Evolutionary conservation across 1,140 invertebrate genomes (phyloP), one percentile per base, ranked within the genome.

Genomic region (Odontomachus brunneus): DNA sequence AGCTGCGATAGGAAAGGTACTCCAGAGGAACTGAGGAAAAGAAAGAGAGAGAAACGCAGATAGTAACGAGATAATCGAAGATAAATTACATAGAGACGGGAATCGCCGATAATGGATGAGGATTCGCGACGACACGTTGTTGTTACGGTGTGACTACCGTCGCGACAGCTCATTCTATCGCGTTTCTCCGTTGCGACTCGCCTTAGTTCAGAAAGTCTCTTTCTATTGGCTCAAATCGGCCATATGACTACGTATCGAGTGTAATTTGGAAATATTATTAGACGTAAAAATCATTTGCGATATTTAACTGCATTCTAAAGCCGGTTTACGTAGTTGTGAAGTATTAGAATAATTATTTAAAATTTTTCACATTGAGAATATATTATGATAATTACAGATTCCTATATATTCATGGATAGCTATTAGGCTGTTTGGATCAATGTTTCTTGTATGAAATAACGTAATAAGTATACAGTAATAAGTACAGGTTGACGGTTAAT

Each of bases 1-100:
- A 26, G 65, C 51, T 17, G 17, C 49, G 65, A 26, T 67, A 67
- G 49, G 44, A 78, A 49, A 57, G 17, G 11, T 17, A 0, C 71
- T 57, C 51, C 33, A 38, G 22, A 33, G 38, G 24, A 69, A 51
- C 51, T 63, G 33, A 24, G 55, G 22, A 59, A 11, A 44, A 44
- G 38, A 44, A 11, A 4, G 9, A 44, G 9, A 44, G 29, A 4
- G 9, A 44, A 44, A 44, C 38, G 0, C 38, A 44, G 55, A 80
- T 17, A 24, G 24, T 80, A 80, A 80, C 51, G 67, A 80, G 75
- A 80, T 80, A 80, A 80, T 80, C 65, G 51, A 24, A 80, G 65
- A 80, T 80, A 80, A 5, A 80, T 65, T 80, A 80, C 69, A 80
- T 69, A 51, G 66, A 51, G 66, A 49, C 75, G 66, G 67, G 71